Percentiles rank a stretch among this genome's conserved stretches.
phyloP scores from a whole-genome alignment of 2,888 invertebrate species.

The Myathropa florea region DNA sequence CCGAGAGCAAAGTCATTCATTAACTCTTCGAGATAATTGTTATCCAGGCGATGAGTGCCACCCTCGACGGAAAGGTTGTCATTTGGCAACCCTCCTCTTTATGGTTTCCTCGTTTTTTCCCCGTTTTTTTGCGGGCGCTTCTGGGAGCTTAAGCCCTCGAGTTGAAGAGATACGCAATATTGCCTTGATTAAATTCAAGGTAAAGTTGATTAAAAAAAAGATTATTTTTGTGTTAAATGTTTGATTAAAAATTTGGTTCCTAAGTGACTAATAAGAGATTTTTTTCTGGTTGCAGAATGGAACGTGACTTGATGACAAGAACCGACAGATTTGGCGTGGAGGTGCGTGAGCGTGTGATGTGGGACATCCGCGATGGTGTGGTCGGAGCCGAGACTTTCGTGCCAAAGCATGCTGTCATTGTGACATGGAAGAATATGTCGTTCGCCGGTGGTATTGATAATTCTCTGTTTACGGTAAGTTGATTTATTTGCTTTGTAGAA shows the following conservation, averaged over 20 bases:
- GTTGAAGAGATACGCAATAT: too few species aligned
- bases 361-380: conserved; percentile 94
- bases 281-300: conserved; percentile 81
- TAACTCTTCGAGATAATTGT: conserved; percentile 28
- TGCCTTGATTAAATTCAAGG: neutral
- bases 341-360: conserved; percentile 90
- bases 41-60: neutral
- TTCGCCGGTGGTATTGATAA: conserved; percentile 93
- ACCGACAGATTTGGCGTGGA: conserved; percentile 93
- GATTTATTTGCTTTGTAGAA: neutral
- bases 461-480: conserved; percentile 86
- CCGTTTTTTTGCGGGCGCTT: neutral
- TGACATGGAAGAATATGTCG: conserved; percentile 98
- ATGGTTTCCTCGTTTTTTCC: neutral
- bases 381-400: conserved; percentile 94
- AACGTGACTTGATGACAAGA: conserved; percentile 86
- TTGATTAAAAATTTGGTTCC: neutral
- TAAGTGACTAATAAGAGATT: conserved; percentile 1
- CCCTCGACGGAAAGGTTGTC: neutral
- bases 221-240: neutral
- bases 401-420: conserved; percentile 93
- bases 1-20: conserved; percentile 11
- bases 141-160: neutral
- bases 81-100: neutral
- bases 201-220: neutral